Base-by-base conservation (phyloP, 2,888 invertebrate species). In the Chymomyza caudatula region DNA sequence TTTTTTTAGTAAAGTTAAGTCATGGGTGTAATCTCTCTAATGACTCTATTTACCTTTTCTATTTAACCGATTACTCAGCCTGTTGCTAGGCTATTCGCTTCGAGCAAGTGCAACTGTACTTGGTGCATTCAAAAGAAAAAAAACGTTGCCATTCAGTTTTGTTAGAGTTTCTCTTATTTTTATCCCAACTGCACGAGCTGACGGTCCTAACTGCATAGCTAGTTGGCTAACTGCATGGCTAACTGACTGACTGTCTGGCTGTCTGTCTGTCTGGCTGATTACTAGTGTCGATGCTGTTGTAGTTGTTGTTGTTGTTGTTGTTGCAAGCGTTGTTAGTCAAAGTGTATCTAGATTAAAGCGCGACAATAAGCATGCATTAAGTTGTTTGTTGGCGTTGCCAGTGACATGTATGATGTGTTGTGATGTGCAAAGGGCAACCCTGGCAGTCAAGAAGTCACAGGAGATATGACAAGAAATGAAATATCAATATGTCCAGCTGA, bases 311-410 rank as follows among this genome's bases (percentile, higher is more conserved):
- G 13, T 23, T 43, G 47, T 49, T 56, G 64, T 51, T 66, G 66
- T 37, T 63, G 53, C 19, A 62, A 55, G 60, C 71, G 76, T 63
- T 74, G 81, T 71, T 77, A 73, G 79, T 78, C 81, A 79, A 77
- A 80, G 77, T 84, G 81, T 87, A 85, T 86, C 86, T 79, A 86
- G 85, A 85, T 85, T 86, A 86, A 82, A 80, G 79, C 81, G 82
- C 82, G 86, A 82, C 82, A 82, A 82, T 82, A 85, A 84, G 86
- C 84, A 85, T 86, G 81, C 85, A 82, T 86, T 79, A 82, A 81
- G 79, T 81, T 79, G 87, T 79, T 84, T 60, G 54, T 55, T 61
- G 61, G 13, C 44, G 60, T 37, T 60, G 42, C 52, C 22, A 29
- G 25, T 58, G 51, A 52, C 52, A 60, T 60, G 60, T 60, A 51